A percentile compares a stretch with the other conserved stretches of the same genome.
phyloP scores from a whole-genome alignment of 1,140 invertebrate species.

The Megalopta genalis region DNA sequence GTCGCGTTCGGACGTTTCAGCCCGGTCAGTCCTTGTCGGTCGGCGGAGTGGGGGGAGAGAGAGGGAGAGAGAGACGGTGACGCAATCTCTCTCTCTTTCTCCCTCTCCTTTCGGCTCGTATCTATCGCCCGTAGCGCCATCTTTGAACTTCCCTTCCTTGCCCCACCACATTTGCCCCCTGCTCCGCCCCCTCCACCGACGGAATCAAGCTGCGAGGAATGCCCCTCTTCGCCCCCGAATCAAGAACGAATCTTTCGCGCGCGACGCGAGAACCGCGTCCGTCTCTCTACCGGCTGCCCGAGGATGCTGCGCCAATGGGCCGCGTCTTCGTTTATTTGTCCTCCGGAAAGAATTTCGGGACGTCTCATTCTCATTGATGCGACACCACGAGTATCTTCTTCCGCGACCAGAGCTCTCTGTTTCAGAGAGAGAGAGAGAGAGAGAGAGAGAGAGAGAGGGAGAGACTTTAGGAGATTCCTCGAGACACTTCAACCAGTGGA shows the following conservation, averaged over 20 bases:
- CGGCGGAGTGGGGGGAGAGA: neutral
- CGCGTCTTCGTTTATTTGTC: neutral
- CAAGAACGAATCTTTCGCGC: constrained; percentile 22
- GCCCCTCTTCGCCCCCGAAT: neutral
- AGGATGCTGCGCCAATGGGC: too few species aligned
- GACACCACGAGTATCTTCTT: too few species aligned
- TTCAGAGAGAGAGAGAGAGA: too few species aligned
- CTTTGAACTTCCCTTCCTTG: constrained; percentile 38
- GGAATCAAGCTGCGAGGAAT: neutral
- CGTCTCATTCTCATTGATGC: too few species aligned
- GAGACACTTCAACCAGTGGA: too few species aligned
- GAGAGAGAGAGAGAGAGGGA: too few species aligned
- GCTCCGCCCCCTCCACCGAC: neutral
- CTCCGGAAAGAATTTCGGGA: too few species aligned
- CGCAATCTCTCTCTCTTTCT: constrained; percentile 8
- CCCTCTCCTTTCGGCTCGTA: neutral
- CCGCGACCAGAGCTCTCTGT: too few species aligned
- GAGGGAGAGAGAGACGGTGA: constrained; percentile 2
- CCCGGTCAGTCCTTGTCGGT: neutral
- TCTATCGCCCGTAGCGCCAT: constrained; percentile 43
- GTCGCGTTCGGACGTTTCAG: constrained; percentile 48
- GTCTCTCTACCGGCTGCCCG: neutral
- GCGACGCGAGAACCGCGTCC: constrained; percentile 2
- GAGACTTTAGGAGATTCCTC: too few species aligned
- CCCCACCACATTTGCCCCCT: neutral